Evolutionary conservation across 2,797 vertebrate species (phyloP).

Genomic region (Coilia nasus): DNA sequence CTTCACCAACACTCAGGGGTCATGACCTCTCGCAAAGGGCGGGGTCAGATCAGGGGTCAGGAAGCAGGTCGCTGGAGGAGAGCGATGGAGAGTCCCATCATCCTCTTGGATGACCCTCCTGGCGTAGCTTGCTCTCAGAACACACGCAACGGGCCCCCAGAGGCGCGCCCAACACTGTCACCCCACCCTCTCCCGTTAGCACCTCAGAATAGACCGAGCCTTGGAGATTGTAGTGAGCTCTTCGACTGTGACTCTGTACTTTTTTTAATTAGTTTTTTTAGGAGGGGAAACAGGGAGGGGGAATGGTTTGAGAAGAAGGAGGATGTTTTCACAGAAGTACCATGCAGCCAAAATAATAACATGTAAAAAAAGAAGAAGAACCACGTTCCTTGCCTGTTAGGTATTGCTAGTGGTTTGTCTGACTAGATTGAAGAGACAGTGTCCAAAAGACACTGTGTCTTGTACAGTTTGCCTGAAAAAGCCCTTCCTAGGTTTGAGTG

Average conservation of each 20-base stretch:
- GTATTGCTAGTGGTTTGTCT: background rate
- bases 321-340: conserved; percentile 30
- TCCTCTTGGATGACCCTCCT: conserved; percentile 11
- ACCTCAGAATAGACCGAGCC: conserved; percentile 16
- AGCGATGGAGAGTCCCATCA: conserved; percentile 37
- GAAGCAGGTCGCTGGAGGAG: conserved; percentile 56
- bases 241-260: conserved; percentile 24
- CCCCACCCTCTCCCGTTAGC: background rate
- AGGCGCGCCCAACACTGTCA: background rate
- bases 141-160: background rate
- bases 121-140: background rate
- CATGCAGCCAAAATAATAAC: conserved; percentile 57
- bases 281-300: background rate
- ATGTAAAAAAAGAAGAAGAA: background rate
- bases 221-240: conserved; percentile 33
- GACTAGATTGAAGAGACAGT: background rate
- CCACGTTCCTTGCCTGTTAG: background rate
- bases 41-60: conserved; percentile 48
- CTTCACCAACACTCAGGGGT: conserved; percentile 70
- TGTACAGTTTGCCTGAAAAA: background rate
- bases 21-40: conserved; percentile 57
- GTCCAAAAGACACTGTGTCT: background rate
- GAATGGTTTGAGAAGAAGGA: background rate
- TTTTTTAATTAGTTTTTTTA: background rate
- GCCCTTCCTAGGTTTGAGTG: background rate